Evolutionary conservation across 2,888 invertebrate genomes (phyloP).

Genomic region (Thera britannica): DNA sequence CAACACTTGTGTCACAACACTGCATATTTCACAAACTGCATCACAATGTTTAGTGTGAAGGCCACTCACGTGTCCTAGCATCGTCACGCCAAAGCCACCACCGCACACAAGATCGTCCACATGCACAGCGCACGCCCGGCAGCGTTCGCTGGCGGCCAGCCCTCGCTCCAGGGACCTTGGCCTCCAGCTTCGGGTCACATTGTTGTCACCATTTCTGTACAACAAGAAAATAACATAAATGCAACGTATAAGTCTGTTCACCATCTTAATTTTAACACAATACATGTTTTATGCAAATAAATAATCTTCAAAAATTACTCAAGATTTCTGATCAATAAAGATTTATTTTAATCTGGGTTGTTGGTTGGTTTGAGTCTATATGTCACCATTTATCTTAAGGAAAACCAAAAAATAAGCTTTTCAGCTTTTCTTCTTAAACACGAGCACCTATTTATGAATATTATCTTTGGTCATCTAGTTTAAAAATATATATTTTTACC

Average conservation of each 20-base stretch:
- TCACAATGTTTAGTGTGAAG: background rate
- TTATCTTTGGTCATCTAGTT: too few species aligned
- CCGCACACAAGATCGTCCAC: conserved; percentile 34
- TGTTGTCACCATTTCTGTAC: conserved; percentile 74
- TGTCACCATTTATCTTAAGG: too few species aligned
- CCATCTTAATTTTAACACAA: too few species aligned
- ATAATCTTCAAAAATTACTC: too few species aligned
- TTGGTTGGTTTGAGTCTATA: background rate
- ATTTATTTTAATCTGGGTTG: too few species aligned
- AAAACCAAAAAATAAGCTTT: too few species aligned
- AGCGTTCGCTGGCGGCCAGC: conserved; percentile 64
- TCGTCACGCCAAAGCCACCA: conserved; percentile 56
- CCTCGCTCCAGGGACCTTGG: conserved; percentile 68
- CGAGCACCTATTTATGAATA: too few species aligned
- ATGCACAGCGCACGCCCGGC: conserved; percentile 32
- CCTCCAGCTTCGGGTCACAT: conserved; percentile 75
- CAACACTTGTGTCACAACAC: background rate
- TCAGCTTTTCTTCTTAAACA: too few species aligned
- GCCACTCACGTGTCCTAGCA: conserved; percentile 13
- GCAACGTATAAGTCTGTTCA: too few species aligned
- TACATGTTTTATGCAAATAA: too few species aligned
- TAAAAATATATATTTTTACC: conserved; percentile 50
- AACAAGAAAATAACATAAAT: background rate
- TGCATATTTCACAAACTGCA: background rate
- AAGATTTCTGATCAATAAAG: too few species aligned